phyloP scores from a whole-genome alignment of 1,140 invertebrate species.

The Solen grandis region DNA sequence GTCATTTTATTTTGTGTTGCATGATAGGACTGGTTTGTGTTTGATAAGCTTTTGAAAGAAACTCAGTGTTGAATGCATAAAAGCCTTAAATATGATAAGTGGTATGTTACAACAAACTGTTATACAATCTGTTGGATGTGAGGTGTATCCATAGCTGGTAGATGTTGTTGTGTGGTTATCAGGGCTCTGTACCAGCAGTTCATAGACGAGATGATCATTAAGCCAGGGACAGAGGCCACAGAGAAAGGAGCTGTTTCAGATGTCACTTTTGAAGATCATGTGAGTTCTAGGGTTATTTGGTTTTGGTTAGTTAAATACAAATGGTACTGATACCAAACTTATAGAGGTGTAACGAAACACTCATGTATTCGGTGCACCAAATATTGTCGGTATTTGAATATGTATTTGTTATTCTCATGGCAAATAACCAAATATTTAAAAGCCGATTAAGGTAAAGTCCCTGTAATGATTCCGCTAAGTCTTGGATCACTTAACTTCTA shows the following conservation, averaged over 20 bases:
- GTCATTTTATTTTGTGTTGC: not conserved
- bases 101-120: not conserved
- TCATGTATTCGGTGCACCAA: too few relatives aligned
- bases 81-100: not conserved
- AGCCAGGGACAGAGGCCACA: constrained; percentile 79
- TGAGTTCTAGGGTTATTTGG: constrained; percentile 59
- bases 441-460: too few relatives aligned
- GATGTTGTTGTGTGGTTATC: constrained; percentile 49
- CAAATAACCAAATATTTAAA: too few relatives aligned
- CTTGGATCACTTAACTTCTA: too few relatives aligned
- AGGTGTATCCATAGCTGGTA: constrained; percentile 14
- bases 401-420: too few relatives aligned
- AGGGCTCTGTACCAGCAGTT: constrained; percentile 84
- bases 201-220: constrained; percentile 85
- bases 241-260: constrained; percentile 81
- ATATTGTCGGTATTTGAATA: too few relatives aligned
- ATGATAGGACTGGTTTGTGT: not conserved
- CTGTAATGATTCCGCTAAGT: too few relatives aligned
- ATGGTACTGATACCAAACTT: too few relatives aligned
- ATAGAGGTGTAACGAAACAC: too few relatives aligned
- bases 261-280: constrained; percentile 78
- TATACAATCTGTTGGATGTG: not conserved
- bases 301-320: not conserved
- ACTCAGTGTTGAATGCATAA: not conserved
- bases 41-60: not conserved